Conservation (phyloP, 2,797 vertebrate genomes). For the Fistularia tabacaria region DNA sequence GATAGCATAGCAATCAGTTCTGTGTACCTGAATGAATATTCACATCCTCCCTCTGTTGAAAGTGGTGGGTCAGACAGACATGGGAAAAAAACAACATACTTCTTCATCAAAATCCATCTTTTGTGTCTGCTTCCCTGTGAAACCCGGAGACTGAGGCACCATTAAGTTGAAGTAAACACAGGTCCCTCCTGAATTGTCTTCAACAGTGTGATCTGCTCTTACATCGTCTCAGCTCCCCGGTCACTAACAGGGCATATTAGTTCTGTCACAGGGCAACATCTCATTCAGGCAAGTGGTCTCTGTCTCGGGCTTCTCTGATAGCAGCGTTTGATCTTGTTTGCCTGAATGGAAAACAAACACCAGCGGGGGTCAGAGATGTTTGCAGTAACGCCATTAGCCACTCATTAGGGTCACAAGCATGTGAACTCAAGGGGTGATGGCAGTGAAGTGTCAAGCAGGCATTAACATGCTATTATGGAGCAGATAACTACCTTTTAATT, state of each 20-base stretch:
- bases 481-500: slow-evolving; percentile 2
- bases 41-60: no score
- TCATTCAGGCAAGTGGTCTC: slow-evolving; percentile 32
- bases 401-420: slow-evolving; percentile 39
- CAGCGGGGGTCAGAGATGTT: slow-evolving; percentile 28
- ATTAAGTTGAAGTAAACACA: no score
- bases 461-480: slow-evolving; percentile 23
- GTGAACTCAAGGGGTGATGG: slow-evolving; percentile 19
- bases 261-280: slow-evolving; percentile 19
- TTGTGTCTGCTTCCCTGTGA: slow-evolving; percentile 65
- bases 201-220: slow-evolving; percentile 1
- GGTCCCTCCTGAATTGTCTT: no score
- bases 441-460: slow-evolving; percentile 21
- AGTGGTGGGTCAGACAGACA: no score
- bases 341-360: slow-evolving; percentile 50
- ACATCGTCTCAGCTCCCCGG: slow-evolving; percentile 11
- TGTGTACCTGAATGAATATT: no score
- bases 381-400: slow-evolving; percentile 47
- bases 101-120: slow-evolving; percentile 39
- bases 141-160: not conserved
- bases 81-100: no score
- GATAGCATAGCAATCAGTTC: no score
- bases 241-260: slow-evolving; percentile 5
- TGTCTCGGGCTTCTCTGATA: slow-evolving; percentile 43
- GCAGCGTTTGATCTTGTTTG: slow-evolving; percentile 56